A percentile compares a stretch with the other conserved stretches of the same genome.
phyloP scores from a whole-genome alignment of 2,888 invertebrate genomes.

The Scrobipalpa costella region DNA sequence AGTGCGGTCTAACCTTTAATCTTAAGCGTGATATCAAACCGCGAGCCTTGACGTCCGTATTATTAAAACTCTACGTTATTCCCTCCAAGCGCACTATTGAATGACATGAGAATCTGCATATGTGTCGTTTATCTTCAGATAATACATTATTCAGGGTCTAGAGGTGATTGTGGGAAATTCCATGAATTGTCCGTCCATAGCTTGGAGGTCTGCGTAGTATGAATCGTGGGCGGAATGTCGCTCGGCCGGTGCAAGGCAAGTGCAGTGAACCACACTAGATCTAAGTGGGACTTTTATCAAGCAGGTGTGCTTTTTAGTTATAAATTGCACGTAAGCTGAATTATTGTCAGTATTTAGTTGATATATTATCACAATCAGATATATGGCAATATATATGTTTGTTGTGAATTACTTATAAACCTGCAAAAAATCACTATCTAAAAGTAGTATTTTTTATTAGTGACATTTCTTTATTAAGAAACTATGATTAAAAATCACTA shows the following conservation, averaged over 20 bases:
- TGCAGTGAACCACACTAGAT: background rate
- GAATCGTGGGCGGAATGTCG: slow-evolving; percentile 12
- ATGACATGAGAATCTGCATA: slow-evolving; percentile 15
- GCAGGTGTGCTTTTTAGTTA: slow-evolving; percentile 3
- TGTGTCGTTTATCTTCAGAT: slow-evolving; percentile 14
- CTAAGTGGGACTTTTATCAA: background rate
- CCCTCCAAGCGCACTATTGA: slow-evolving; percentile 2
- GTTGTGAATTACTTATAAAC: too few species aligned
- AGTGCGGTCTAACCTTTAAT: too few species aligned
- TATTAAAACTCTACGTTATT: slow-evolving; percentile 5
- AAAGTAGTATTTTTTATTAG: too few species aligned
- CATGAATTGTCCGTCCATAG: slow-evolving; percentile 1
- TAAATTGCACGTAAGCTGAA: background rate
- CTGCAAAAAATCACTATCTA: too few species aligned
- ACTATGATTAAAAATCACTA: too few species aligned
- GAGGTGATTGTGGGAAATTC: slow-evolving; percentile 18
- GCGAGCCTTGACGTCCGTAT: background rate
- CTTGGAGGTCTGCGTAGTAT: background rate
- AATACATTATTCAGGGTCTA: slow-evolving; percentile 21
- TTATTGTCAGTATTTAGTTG: too few species aligned
- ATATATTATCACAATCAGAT: too few species aligned
- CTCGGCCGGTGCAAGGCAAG: slow-evolving; percentile 7
- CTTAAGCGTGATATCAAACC: background rate
- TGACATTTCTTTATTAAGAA: too few species aligned
- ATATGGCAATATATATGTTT: too few species aligned